Base-by-base conservation (phyloP, 2,797 vertebrate species). In the Phoxinus dragarum region DNA sequence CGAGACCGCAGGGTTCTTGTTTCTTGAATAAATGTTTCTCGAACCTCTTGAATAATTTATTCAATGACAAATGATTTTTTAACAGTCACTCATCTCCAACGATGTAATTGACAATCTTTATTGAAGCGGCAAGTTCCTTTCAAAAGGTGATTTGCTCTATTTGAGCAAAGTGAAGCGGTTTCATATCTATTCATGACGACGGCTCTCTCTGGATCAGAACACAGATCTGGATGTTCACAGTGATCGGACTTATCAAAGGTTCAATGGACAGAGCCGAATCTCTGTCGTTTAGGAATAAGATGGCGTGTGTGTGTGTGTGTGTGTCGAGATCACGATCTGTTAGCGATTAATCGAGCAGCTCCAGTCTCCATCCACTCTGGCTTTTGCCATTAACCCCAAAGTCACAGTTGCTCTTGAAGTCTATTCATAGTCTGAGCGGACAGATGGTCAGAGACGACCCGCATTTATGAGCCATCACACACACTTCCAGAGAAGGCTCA, bases 341-440 rank as follows among this genome's bases (percentile, higher is more conserved):
- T 27, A 61, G 2, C 5, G n/a, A 64, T 64, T 6, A 64, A 64
- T 27, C 5, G 12, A 6, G n/a, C n/a, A 14, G 59, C 1, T 34
- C 61, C 27, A 4, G 14, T 17, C 38, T 49, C 44, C 0, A 16
- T 36, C 12, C 66, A 54, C 38, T 69, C 21, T 23, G 54, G 21
- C 38, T 52, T 76, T 71, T 49, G 52, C 40, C 17, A 38, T 83
- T 88, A 88, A 87, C 74, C 72, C 49, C n/a, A 42, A 10, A 21
- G 66, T 74, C 34, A 31, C 49, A 81, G 74, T 76, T 76, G 72
- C 54, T 56, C 54, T 85, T 82, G 47, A 75, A 79, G 80, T 59
- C 83, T 89, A 90, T 90, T 89, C 67, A 89, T 87, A 89, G 87
- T 14, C 61, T 1, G 40, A 75, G 75, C 40, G n/a, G 74, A 86